Percentiles rank a stretch among this genome's conserved stretches.
Conservation (phyloP, 2,888 invertebrate genomes). For the Cheilosia urbana region DNA sequence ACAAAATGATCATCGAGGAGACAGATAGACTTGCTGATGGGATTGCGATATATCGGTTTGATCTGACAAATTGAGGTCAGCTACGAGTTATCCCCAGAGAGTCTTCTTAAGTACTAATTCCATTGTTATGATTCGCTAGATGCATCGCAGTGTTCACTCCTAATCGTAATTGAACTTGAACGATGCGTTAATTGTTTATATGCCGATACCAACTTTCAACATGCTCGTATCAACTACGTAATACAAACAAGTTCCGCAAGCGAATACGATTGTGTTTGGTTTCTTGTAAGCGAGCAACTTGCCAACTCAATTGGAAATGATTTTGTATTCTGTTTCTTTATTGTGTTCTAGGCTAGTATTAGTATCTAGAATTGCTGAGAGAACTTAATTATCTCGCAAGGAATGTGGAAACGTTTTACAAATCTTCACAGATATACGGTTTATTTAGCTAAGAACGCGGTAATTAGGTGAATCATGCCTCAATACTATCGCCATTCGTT, state of each 20-base stretch:
- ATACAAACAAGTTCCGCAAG: conserved; percentile 15
- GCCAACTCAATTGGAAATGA: conserved; percentile 38
- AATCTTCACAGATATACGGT: conserved; percentile 19
- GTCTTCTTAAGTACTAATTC: background rate
- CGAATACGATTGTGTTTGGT: background rate
- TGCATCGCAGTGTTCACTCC: background rate
- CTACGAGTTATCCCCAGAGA: background rate
- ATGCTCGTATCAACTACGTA: background rate
- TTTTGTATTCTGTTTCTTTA: background rate
- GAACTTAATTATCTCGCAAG: conserved; percentile 28
- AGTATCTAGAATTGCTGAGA: conserved; percentile 5
- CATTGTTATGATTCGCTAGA: background rate
- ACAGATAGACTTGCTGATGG: background rate
- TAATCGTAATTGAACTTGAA: conserved; percentile 35
- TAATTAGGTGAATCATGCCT: conserved; percentile 61
- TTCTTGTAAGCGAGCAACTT: background rate
- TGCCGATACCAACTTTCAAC: conserved; percentile 16
- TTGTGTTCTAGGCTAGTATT: background rate
- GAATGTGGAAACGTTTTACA: conserved; percentile 36
- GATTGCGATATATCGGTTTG: background rate
- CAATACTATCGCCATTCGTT: conserved; percentile 29
- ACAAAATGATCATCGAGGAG: background rate
- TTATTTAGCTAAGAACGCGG: conserved; percentile 33
- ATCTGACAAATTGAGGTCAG: background rate
- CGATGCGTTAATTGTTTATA: conserved; percentile 29